These are phyloP conservation scores for Mesochorus sp. DNA, from an alignment of 2,888 invertebrate genomes.

Conservation along the genomic window DNA sequence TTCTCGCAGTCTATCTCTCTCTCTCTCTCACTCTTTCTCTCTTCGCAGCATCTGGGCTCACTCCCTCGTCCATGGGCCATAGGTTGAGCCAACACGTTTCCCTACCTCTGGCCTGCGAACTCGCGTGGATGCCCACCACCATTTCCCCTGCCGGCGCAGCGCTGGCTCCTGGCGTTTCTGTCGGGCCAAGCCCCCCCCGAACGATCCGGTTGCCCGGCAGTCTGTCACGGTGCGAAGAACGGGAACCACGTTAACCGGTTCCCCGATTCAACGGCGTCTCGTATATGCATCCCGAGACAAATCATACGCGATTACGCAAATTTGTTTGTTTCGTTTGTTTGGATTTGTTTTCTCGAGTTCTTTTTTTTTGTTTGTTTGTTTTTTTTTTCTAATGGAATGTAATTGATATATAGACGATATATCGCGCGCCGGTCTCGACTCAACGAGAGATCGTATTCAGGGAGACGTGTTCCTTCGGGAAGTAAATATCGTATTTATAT, in stretches of 20 bases:
- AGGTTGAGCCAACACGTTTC: slow-evolving; percentile 53
- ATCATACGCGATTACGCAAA: slow-evolving; percentile 34
- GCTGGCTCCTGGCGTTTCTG: slow-evolving; percentile 59
- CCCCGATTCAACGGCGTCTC: slow-evolving; percentile 65
- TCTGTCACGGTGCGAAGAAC: slow-evolving; percentile 82
- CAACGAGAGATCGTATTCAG: too few species aligned
- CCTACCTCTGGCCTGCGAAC: slow-evolving; percentile 66
- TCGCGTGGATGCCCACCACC: slow-evolving; percentile 50
- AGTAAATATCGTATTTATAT: too few species aligned
- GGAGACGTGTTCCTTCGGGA: too few species aligned
- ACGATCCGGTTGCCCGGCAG: slow-evolving; percentile 78
- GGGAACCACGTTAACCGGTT: slow-evolving; percentile 81
- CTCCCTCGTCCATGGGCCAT: slow-evolving; percentile 53
- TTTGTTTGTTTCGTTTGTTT: slow-evolving; percentile 30
- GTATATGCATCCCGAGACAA: slow-evolving; percentile 46
- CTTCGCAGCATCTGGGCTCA: slow-evolving; percentile 13
- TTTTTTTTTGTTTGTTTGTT: too few species aligned
- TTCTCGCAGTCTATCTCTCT: slow-evolving; percentile 7
- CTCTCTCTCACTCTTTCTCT: slow-evolving; percentile 20
- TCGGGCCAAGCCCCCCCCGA: slow-evolving; percentile 71
- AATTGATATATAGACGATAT: neutral
- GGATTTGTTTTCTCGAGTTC: too few species aligned
- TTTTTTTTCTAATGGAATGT: neutral
- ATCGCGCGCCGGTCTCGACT: too few species aligned
- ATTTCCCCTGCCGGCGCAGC: slow-evolving; percentile 68